Evolutionary conservation across 92 coral and sea anemone species (phyloP), one percentile per base, ranked within the genome.

Genomic region (Plumapathes pennacea): DNA sequence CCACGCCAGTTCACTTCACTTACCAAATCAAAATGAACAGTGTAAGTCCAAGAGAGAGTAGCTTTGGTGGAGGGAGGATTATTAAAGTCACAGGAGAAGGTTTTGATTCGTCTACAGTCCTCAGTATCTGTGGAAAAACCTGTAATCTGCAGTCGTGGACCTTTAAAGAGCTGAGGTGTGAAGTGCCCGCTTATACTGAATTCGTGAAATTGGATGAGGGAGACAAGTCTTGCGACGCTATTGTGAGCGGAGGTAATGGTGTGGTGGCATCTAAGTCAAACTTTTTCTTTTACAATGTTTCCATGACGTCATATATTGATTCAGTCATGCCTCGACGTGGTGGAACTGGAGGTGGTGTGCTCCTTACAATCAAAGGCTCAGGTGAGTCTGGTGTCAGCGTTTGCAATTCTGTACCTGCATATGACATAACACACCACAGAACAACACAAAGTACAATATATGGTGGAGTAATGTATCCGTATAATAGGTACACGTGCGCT

Each of bases 301-400:
- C 92, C 34, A 65, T 89, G 18, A 85, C 97, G 20, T 67, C 97
- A 38, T 67, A 61, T 36, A 85, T 85, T 37, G 57, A 66, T 33
- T 52, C 73, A 30, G 84, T 89, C 26, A 72, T 46, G 11, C 97
- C 92, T 24, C 57, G 77, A 51, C 84, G 86, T 38, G 97, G 97
- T 36, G 97, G 97, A 0, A 89, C 97, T 1, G 92, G 94, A 20
- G 97, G 97, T 45, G 94, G 97, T 13, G 85, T 64, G 3, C 40
- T 53, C 19, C 36, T 89, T 1, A 72, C 81, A 39, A 85, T 89
- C 10, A 65, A 25, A 28, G 97, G 97, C 32, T 51, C 50, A n/a
- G 97, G 90, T 84, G 46, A 78, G 83, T 72, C 17, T 15, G 21
- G 4, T 34, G n/a, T n/a, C n/a, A n/a, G n/a, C n/a, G n/a, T n/a